Percentiles rank a stretch among this genome's conserved stretches.
Evolutionary conservation across 2,888 invertebrate genomes (phyloP).

Genomic region (Antheraea assamensis): DNA sequence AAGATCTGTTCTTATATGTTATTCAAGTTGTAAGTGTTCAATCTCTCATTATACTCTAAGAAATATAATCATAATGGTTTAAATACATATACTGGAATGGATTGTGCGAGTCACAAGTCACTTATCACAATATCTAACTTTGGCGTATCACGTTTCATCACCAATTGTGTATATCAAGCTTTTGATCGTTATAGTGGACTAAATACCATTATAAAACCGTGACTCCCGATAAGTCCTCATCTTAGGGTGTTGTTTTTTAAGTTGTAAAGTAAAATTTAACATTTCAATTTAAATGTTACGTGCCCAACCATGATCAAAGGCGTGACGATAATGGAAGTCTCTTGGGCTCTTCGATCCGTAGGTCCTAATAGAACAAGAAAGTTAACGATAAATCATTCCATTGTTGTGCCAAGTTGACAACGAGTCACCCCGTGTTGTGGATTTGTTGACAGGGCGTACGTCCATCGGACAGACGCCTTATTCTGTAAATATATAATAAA

Average conservation of each 20-base stretch:
- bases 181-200: no score
- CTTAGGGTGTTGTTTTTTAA: background rate
- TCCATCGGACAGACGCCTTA: constrained; percentile 57
- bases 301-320: background rate
- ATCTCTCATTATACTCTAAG: no score
- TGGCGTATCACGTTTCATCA: no score
- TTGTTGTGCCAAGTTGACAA: constrained; percentile 73
- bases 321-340: constrained; percentile 4
- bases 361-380: constrained; percentile 63
- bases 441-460: constrained; percentile 72
- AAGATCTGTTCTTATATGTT: no score
- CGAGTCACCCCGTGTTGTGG: constrained; percentile 75
- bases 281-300: background rate
- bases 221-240: background rate
- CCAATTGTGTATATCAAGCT: no score
- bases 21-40: no score
- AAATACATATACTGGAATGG: no score
- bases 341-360: constrained; percentile 29
- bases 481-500: constrained; percentile 39
- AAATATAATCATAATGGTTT: no score
- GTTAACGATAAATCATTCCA: constrained; percentile 73
- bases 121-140: no score
- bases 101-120: no score
- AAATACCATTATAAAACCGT: no score
- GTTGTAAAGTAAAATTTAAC: background rate